Base-by-base conservation (phyloP, 2,113 vertebrate species). In the Entelurus aequoreus region DNA sequence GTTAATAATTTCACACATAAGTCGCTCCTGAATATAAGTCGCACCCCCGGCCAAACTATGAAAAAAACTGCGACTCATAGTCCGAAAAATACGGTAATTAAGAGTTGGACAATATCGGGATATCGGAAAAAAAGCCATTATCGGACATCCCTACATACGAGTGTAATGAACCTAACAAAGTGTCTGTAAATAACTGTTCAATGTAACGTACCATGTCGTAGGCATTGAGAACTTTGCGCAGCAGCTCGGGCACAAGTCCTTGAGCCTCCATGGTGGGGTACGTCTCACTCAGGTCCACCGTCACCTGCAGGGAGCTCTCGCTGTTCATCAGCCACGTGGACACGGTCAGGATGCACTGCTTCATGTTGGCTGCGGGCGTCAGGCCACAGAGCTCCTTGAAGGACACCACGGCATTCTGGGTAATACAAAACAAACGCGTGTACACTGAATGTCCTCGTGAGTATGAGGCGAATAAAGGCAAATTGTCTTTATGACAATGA, bases 351-450 rank as follows among this genome's bases (percentile, higher is more conserved):
- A 96, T 95, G 67, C 94, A 95, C 78, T 96, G 94, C 87, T 95
- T 96, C 92, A 96, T 94, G 83, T 94, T 95, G 83, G 94, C 94
- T 0, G 92, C 94, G 0, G 94, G 94, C 2, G 92, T 94, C 79
- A 96, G 83, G 40, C 94, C 94, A 6, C 94, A 95, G 53, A 96
- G 87, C 89, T 96, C 94, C 83, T 95, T 95, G 78, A 96, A 96
- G 76, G 94, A 96, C 63, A 96, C 94, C 89, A 93, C 73, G 1
- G 94, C 94, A 4, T 96, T 96, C 94, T 96, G 88, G 40, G 76
- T 54, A 66, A 13, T 10, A 12, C 3, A 54, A 63, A 75, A 5
- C 1, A 47, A 14, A 44, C 4, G 13, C 19, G 19, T 16, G 36
- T 10, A 56, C 16, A 42, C 54, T 44, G 10, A 21, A 12, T 11